Conservation (phyloP, 2,113 vertebrate species). For the Neofelis nebulosa region DNA sequence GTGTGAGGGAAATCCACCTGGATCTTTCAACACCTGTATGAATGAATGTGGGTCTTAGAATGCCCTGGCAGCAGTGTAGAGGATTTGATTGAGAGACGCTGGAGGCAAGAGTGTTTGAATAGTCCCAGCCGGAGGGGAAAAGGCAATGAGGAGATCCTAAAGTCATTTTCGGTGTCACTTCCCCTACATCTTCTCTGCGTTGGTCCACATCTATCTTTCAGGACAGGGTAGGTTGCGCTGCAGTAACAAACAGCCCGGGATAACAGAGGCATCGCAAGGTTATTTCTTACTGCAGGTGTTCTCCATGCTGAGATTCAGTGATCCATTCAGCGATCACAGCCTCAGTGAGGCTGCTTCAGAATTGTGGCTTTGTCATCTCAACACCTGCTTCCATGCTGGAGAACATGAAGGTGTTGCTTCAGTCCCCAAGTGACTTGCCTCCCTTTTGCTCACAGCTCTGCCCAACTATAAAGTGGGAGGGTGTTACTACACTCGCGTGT, state of each 20-base stretch:
- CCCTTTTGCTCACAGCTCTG: background rate
- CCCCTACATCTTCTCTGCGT: background rate
- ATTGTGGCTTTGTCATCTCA: background rate
- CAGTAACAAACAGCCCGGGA: background rate
- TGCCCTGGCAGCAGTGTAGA: background rate
- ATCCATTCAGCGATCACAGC: background rate
- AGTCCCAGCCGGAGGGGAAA: background rate
- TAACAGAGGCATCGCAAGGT: background rate
- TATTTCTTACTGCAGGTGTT: background rate
- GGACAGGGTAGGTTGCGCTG: background rate
- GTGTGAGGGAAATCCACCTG: background rate
- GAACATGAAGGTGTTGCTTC: background rate
- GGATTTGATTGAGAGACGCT: background rate
- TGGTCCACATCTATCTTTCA: background rate
- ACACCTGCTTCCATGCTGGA: background rate
- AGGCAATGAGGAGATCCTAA: background rate
- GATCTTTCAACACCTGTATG: background rate
- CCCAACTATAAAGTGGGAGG: background rate
- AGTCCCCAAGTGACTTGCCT: rapidly evolving
- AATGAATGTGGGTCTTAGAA: background rate
- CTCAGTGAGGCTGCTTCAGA: background rate
- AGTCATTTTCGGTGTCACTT: background rate
- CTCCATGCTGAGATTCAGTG: background rate
- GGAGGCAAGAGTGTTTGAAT: background rate
- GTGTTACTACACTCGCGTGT: background rate